Evolutionary conservation across 2,888 invertebrate genomes (phyloP).

Genomic region (Lepidocyrtinus sp.): DNA sequence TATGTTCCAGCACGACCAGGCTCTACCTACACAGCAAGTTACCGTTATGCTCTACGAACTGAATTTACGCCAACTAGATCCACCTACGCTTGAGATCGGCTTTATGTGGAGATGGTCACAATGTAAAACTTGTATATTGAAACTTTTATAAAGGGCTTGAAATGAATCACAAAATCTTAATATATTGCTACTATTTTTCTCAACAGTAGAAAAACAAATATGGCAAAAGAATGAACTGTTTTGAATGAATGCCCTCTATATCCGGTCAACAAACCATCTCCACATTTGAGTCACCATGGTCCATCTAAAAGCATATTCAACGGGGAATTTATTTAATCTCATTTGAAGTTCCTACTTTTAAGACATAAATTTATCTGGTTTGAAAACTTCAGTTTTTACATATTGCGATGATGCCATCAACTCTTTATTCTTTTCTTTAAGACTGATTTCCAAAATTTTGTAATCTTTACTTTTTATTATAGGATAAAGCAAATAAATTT

Average conservation of each 20-base stretch:
- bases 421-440: too few relatives aligned
- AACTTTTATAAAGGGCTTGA: not conserved
- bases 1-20: constrained; percentile 28
- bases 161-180: not conserved
- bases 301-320: too few relatives aligned
- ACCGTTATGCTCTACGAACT: constrained; percentile 54
- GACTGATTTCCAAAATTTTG: too few relatives aligned
- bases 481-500: too few relatives aligned
- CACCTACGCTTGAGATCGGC: constrained; percentile 63
- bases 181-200: not conserved
- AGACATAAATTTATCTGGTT: too few relatives aligned
- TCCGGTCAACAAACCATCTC: not conserved
- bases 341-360: too few relatives aligned
- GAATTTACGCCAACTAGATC: constrained; percentile 54
- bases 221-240: not conserved
- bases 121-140: constrained; percentile 19
- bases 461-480: too few relatives aligned
- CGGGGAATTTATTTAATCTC: too few relatives aligned
- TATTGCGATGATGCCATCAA: too few relatives aligned
- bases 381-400: too few relatives aligned
- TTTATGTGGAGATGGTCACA: constrained; percentile 54
- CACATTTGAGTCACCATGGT: too few relatives aligned
- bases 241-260: not conserved
- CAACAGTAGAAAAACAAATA: not conserved
- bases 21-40: constrained; percentile 56